phyloP scores from a whole-genome alignment of 2,888 invertebrate species.

The Agapetus fuscipes region DNA sequence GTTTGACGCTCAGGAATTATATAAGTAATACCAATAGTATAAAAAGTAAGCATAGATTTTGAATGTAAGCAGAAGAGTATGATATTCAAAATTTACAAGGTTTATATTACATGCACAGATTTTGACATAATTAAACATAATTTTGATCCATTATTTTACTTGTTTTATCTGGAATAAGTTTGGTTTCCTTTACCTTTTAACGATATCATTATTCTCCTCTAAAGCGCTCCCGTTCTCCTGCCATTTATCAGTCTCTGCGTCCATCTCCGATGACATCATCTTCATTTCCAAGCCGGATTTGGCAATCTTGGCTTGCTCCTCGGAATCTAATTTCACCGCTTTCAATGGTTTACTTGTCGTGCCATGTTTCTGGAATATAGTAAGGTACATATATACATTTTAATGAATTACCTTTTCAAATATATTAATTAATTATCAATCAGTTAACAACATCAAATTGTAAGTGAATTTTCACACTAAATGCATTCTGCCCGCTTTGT shows the following conservation, averaged over 20 bases:
- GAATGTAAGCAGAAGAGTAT: too few species aligned
- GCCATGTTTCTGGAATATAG: slow-evolving; percentile 89
- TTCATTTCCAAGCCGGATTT: slow-evolving; percentile 97
- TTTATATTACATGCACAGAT: too few species aligned
- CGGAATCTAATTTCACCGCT: slow-evolving; percentile 81
- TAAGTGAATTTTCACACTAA: too few species aligned
- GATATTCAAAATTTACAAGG: too few species aligned
- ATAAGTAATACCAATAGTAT: too few species aligned
- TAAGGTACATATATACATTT: not conserved
- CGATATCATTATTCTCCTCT: slow-evolving; percentile 68
- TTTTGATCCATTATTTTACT: too few species aligned
- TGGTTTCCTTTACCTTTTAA: slow-evolving; percentile 53
- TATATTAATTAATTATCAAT: not conserved
- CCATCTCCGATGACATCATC: slow-evolving; percentile 87
- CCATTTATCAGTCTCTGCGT: slow-evolving; percentile 96
- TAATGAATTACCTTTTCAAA: not conserved
- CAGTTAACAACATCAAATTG: not conserved
- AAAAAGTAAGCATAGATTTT: too few species aligned
- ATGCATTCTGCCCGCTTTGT: too few species aligned
- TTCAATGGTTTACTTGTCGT: slow-evolving; percentile 88
- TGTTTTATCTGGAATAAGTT: too few species aligned
- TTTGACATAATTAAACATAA: too few species aligned
- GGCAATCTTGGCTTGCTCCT: slow-evolving; percentile 95
- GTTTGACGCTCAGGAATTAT: too few species aligned
- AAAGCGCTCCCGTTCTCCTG: slow-evolving; percentile 60